Conservation (phyloP, 2,888 invertebrate species). For the Digitonthophagus gazella region DNA sequence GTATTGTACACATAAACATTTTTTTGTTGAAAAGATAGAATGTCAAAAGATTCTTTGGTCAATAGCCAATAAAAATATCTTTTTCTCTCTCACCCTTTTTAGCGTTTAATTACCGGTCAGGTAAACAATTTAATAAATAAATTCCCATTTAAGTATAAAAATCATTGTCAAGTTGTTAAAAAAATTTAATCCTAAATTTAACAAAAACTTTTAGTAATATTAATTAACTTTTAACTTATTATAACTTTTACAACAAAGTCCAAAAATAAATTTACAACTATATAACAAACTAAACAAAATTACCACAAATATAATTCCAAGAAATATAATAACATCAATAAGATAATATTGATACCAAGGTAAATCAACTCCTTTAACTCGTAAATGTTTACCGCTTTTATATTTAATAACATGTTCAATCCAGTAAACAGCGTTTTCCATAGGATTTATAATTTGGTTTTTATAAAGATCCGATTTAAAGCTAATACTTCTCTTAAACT, state of each 20-base stretch:
- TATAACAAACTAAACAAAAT: not conserved
- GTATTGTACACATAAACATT: too few relatives aligned
- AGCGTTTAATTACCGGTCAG: not conserved
- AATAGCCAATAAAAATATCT: too few relatives aligned
- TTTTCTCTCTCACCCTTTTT: too few relatives aligned
- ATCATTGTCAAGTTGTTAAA: not conserved
- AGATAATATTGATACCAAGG: constrained; percentile 37
- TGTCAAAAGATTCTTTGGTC: too few relatives aligned
- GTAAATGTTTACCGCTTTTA: constrained; percentile 37
- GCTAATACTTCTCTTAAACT: constrained; percentile 32
- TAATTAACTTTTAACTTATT: constrained; percentile 3
- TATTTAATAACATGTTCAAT: constrained; percentile 39
- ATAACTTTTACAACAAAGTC: not conserved
- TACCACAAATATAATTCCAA: not conserved
- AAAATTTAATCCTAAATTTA: not conserved
- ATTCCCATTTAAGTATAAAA: not conserved
- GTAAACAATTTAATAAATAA: not conserved
- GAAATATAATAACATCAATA: constrained; percentile 31
- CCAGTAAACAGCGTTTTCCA: constrained; percentile 41
- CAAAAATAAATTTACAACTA: not conserved
- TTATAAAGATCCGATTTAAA: constrained; percentile 33
- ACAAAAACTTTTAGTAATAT: not conserved
- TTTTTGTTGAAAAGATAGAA: too few relatives aligned
- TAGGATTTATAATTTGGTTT: constrained; percentile 36
- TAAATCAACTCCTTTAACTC: constrained; percentile 33